Percentiles rank a stretch among this genome's conserved stretches.
These are phyloP conservation scores for Thera britannica DNA, from an alignment of 2,888 invertebrate species.

Conservation along the genomic window DNA sequence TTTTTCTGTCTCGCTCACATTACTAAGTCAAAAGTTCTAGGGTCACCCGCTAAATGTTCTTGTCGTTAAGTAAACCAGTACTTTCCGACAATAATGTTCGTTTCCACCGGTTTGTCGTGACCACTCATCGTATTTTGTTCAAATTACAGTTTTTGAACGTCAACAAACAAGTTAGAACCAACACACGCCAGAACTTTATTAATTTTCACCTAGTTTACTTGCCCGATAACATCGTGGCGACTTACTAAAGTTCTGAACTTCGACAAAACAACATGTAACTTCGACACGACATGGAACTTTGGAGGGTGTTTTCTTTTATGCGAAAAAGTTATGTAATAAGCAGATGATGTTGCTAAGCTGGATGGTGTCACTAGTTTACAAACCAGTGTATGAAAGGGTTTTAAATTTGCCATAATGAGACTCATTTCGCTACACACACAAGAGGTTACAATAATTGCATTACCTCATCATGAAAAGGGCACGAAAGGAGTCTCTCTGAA, in stretches of 20 bases:
- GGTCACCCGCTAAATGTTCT: constrained; percentile 3
- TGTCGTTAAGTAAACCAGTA: constrained; percentile 25
- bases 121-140: constrained; percentile 36
- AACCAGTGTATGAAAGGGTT: too few species aligned
- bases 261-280: not conserved
- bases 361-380: too few species aligned
- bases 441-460: too few species aligned
- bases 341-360: too few species aligned
- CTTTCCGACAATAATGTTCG: constrained; percentile 35
- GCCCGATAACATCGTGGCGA: constrained; percentile 16
- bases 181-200: constrained; percentile 32
- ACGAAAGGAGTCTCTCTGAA: too few species aligned
- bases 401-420: too few species aligned
- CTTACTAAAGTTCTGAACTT: constrained; percentile 12
- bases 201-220: constrained; percentile 36
- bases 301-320: not conserved
- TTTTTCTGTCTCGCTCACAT: too few species aligned
- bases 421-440: too few species aligned
- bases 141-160: constrained; percentile 41
- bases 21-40: constrained; percentile 19
- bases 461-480: too few species aligned
- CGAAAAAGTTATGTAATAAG: too few species aligned
- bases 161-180: constrained; percentile 34
- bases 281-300: not conserved
- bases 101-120: constrained; percentile 36